Percentiles rank a stretch among this genome's conserved stretches.
These are phyloP conservation scores for Hypsibius dujardini DNA, from an alignment of 1,140 invertebrate genomes.

Conservation along the genomic window DNA sequence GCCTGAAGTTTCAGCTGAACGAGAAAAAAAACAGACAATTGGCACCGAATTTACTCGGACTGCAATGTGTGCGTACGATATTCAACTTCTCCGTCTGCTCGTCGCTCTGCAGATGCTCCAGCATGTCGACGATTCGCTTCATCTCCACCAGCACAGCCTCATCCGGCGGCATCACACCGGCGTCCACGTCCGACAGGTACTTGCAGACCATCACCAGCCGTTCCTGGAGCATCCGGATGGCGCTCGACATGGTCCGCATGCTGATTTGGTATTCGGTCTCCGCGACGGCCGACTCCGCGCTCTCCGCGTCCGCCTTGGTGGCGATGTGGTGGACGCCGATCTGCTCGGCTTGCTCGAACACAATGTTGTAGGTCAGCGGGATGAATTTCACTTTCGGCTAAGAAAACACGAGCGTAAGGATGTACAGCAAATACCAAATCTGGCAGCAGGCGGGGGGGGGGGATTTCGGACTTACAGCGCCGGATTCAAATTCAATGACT, in stretches of 20 bases:
- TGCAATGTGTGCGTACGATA: background rate
- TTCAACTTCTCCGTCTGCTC: conserved; percentile 3
- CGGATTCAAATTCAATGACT: background rate
- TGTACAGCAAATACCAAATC: background rate
- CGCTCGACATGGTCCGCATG: conserved; percentile 14
- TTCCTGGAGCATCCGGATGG: conserved; percentile 11
- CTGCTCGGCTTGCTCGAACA: conserved; percentile 12
- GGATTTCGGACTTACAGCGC: background rate
- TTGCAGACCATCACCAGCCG: background rate
- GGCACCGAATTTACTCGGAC: background rate
- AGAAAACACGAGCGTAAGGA: background rate
- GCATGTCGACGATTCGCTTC: conserved; percentile 6
- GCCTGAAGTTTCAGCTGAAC: background rate
- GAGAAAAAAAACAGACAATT: background rate
- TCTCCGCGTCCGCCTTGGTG: conserved; percentile 2
- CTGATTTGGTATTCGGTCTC: conserved; percentile 16
- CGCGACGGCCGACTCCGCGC: background rate
- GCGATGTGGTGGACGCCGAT: conserved; percentile 7
- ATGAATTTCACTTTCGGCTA: background rate
- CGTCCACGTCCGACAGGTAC: background rate
- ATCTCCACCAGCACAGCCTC: background rate
- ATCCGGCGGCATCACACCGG: background rate
- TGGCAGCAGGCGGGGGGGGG: too few species aligned
- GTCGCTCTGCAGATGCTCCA: background rate
- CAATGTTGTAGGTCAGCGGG: background rate